Evolutionary conservation across 2,113 vertebrate genomes (phyloP).

Genomic region (Grammomys dolichurus): DNA sequence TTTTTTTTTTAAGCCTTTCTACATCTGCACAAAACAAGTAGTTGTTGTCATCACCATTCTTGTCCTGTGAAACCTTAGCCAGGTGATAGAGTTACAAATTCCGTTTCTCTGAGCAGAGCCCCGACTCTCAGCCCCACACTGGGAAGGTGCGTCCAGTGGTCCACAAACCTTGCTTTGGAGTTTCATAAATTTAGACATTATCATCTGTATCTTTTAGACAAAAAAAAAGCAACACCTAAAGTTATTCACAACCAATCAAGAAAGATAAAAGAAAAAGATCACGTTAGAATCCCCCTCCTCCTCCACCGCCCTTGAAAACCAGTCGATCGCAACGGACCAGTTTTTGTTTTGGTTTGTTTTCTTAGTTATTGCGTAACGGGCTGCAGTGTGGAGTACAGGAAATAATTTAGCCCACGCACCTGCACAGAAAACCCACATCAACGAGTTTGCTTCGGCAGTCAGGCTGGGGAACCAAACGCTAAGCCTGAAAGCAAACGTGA

Average conservation of each 20-base stretch:
- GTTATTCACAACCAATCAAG: conserved; percentile 59
- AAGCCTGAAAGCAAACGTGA: conserved; percentile 98
- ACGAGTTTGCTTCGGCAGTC: conserved; percentile 87
- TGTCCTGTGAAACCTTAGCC: conserved; percentile 79
- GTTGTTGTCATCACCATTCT: conserved; percentile 68
- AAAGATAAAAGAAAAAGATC: conserved; percentile 55
- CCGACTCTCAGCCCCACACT: background rate
- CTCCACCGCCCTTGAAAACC: conserved; percentile 42
- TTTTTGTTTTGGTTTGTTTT: conserved; percentile 8
- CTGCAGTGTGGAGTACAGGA: conserved; percentile 85
- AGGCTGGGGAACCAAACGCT: conserved; percentile 93
- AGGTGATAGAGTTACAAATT: conserved; percentile 51
- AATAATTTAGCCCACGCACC: conserved; percentile 88
- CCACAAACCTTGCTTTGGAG: conserved; percentile 35
- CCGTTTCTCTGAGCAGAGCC: conserved; percentile 49
- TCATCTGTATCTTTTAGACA: background rate
- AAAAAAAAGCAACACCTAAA: conserved; percentile 50
- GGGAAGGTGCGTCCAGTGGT: background rate
- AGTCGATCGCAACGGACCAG: background rate
- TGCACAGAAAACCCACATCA: conserved; percentile 86
- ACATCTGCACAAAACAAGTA: conserved; percentile 74
- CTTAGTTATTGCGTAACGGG: conserved; percentile 84
- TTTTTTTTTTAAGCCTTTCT: conserved; percentile 69
- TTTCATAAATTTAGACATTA: conserved; percentile 38
- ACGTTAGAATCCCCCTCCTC: conserved; percentile 6